Evolutionary conservation across 2,113 vertebrate genomes (phyloP).

Genomic region (Apus apus): DNA sequence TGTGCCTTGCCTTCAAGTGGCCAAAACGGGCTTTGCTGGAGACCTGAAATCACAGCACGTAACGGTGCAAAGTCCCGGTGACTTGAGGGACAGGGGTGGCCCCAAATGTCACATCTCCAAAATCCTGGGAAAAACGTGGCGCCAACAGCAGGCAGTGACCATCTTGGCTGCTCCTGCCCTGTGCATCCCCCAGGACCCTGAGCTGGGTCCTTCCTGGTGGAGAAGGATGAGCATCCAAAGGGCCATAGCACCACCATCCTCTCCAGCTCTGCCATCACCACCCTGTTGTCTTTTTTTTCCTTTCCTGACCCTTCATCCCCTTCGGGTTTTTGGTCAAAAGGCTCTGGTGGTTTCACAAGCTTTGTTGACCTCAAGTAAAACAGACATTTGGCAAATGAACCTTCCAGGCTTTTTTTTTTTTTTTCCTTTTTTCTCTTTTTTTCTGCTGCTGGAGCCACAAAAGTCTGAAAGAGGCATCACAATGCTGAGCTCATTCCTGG

Average conservation of each 20-base stretch:
- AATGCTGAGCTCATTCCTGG: neutral
- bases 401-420: no score
- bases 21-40: neutral
- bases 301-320: neutral
- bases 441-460: neutral
- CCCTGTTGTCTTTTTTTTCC: neutral
- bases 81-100: neutral
- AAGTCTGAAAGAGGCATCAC: neutral
- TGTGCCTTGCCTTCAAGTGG: neutral
- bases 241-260: rapidly evolving
- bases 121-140: neutral
- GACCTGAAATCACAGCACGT: neutral
- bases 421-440: neutral
- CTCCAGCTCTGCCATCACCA: neutral
- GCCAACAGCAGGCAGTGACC: neutral
- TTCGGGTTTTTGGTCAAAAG: neutral
- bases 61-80: rapidly evolving
- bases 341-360: neutral
- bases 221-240: neutral
- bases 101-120: neutral
- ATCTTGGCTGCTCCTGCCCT: neutral
- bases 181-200: rapidly evolving
- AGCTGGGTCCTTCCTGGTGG: neutral
- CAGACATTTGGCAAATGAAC: neutral
- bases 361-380: conserved; percentile 31